Conservation (phyloP, 2,888 invertebrate genomes). For the Torymus tubicola region DNA sequence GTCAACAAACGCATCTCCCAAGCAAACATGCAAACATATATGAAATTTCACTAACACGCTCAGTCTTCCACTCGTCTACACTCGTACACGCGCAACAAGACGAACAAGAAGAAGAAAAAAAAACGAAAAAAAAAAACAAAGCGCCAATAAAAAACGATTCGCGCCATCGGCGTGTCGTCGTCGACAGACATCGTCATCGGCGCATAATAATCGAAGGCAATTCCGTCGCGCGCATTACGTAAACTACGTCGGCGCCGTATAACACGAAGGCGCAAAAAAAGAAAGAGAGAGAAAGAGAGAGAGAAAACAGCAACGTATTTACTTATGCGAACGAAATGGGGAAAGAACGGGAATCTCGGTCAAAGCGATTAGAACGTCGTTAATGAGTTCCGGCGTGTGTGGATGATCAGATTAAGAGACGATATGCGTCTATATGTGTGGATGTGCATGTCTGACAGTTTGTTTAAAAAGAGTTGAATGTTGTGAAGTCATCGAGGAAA, state of each 20-base stretch:
- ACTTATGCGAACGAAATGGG: too few species aligned
- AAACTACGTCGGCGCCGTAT: background rate
- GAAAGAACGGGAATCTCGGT: slow-evolving; percentile 31
- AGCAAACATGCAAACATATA: too few species aligned
- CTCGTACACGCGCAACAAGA: background rate
- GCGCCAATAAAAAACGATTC: slow-evolving; percentile 22
- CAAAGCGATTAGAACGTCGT: slow-evolving; percentile 30
- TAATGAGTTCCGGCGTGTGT: background rate
- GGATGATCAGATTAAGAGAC: too few species aligned
- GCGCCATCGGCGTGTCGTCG: background rate
- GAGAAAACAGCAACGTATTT: background rate
- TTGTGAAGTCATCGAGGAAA: too few species aligned
- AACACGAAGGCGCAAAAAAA: background rate
- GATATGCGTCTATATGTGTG: too few species aligned
- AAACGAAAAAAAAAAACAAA: background rate
- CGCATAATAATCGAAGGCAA: slow-evolving; percentile 24
- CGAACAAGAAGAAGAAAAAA: background rate
- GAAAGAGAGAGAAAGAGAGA: slow-evolving; percentile 10
- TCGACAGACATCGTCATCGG: slow-evolving; percentile 5
- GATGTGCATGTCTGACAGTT: too few species aligned
- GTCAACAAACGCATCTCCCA: too few species aligned
- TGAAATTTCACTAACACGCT: too few species aligned
- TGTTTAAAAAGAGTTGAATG: too few species aligned
- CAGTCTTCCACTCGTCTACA: too few species aligned
- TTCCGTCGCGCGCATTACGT: slow-evolving; percentile 29